phyloP scores from a whole-genome alignment of 2,888 invertebrate species.

The Bhutanitis thaidina region DNA sequence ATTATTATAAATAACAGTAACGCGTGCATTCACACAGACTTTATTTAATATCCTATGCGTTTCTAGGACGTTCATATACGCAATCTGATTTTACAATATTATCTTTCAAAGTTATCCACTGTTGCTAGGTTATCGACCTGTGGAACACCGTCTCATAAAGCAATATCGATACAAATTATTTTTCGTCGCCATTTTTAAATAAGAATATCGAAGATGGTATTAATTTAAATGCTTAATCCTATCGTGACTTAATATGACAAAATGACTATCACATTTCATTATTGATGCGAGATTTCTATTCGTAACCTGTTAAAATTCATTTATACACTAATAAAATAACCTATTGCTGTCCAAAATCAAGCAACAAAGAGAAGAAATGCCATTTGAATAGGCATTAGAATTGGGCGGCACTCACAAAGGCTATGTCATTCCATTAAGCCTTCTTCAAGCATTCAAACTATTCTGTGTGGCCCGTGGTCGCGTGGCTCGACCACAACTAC shows the following conservation, averaged over 20 bases:
- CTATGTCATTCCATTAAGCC: constrained; percentile 78
- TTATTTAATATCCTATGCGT: constrained; percentile 1
- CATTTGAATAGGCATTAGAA: constrained; percentile 79
- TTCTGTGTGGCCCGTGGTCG: constrained; percentile 73
- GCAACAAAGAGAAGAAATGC: constrained; percentile 78
- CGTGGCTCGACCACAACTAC: constrained; percentile 48
- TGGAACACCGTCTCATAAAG: constrained; percentile 15
- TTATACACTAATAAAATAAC: constrained; percentile 74
- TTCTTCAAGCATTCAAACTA: constrained; percentile 69
- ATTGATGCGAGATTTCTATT: constrained; percentile 52
- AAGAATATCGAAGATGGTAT: constrained; percentile 20
- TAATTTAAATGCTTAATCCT: constrained; percentile 21
- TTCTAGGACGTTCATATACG: constrained; percentile 1
- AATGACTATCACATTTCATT: constrained; percentile 44
- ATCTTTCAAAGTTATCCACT: constrained; percentile 3
- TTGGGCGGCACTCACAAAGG: constrained; percentile 78
- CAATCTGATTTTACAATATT: constrained; percentile 9
- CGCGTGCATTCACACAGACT: background rate
- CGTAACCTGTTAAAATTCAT: constrained; percentile 60
- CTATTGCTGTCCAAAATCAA: constrained; percentile 77
- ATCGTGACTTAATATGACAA: constrained; percentile 37
- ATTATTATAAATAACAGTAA: background rate
- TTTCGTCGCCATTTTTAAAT: constrained; percentile 18
- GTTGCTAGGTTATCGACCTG: constrained; percentile 10
- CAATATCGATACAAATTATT: constrained; percentile 20